Percentiles rank a stretch among this genome's conserved stretches.
Conservation (phyloP, 2,113 vertebrate species). For the Chlorocebus sabaeus region DNA sequence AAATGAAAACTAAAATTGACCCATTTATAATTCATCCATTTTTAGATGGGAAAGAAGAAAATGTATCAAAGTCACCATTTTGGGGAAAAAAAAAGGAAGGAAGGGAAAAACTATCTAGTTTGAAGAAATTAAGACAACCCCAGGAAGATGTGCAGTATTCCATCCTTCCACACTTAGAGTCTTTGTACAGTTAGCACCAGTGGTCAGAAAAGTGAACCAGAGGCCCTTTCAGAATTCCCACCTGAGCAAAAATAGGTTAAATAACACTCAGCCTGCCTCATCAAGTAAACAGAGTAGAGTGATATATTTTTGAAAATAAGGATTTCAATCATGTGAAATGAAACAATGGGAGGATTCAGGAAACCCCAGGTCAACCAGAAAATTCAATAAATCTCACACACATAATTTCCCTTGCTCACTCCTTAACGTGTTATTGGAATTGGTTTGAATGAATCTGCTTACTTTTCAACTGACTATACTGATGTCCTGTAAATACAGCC, state of each 20-base stretch:
- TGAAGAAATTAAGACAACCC: neutral
- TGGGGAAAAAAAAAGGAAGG: neutral
- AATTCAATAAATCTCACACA: neutral
- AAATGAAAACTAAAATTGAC: neutral
- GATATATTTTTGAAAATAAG: neutral
- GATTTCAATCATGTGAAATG: neutral
- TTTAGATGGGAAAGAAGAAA: neutral
- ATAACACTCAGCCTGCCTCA: neutral
- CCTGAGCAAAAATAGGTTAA: neutral
- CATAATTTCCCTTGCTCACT: neutral
- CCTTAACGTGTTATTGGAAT: neutral
- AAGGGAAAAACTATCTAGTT: neutral
- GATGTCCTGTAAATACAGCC: constrained; percentile 6
- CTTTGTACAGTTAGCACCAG: neutral
- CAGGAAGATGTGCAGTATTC: neutral
- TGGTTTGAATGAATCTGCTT: neutral
- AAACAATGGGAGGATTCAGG: neutral
- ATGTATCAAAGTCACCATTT: neutral
- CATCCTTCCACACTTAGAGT: neutral
- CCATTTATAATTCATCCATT: neutral
- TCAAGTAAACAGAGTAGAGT: neutral
- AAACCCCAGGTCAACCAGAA: neutral
- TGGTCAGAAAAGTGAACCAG: neutral
- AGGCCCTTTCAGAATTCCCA: neutral
- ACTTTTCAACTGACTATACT: neutral